Percentiles rank a stretch among this genome's conserved stretches.
Conservation (phyloP, 2,113 vertebrate species). For the Anhinga anhinga region DNA sequence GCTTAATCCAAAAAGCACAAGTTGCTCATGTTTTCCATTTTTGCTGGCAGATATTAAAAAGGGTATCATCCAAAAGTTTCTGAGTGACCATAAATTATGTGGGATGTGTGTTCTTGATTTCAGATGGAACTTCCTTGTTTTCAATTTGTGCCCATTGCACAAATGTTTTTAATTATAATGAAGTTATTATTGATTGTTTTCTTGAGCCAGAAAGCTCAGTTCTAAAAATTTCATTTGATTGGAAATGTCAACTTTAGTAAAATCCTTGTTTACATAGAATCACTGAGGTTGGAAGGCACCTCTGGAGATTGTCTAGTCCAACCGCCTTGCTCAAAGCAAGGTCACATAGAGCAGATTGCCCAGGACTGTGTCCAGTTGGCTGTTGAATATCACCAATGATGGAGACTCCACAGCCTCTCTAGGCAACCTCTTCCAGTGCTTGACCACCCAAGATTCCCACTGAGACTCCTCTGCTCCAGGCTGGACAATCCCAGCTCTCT, state of each 20-base stretch:
- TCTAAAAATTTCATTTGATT: neutral
- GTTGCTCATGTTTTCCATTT: neutral
- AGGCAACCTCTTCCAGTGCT: neutral
- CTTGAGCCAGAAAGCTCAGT: neutral
- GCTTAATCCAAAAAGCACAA: neutral
- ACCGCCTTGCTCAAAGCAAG: neutral
- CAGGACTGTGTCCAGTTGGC: neutral
- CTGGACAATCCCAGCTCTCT: neutral
- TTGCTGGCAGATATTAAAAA: neutral
- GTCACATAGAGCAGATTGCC: neutral
- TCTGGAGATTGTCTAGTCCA: neutral
- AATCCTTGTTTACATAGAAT: too few relatives aligned
- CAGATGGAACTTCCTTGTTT: neutral
- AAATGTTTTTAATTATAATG: neutral
- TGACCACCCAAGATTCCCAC: neutral
- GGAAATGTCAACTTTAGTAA: neutral
- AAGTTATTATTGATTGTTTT: neutral
- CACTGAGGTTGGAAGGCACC: too few relatives aligned
- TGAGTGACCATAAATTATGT: neutral
- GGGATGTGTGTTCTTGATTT: neutral
- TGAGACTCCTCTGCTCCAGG: neutral
- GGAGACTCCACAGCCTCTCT: neutral
- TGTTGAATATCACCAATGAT: neutral
- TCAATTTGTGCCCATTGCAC: neutral
- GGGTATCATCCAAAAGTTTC: neutral